Conservation (phyloP, 2,888 invertebrate genomes). For the Eucera pruinosa region DNA sequence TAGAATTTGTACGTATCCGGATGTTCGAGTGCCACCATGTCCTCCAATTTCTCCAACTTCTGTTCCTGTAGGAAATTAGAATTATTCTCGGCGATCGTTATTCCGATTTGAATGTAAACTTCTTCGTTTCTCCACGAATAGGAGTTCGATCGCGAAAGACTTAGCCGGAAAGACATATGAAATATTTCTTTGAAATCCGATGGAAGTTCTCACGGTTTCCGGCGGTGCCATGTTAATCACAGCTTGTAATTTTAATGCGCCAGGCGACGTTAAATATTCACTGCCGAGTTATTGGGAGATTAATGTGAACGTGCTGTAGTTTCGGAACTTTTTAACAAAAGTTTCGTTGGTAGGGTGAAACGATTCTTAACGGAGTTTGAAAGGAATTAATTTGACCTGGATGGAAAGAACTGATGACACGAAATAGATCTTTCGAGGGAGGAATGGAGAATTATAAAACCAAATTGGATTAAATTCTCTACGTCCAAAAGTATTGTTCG, state of each 20-base stretch:
- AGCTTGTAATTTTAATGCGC: constrained; percentile 9
- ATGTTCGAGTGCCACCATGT: constrained; percentile 77
- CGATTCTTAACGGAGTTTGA: neutral
- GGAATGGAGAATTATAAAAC: too few relatives aligned
- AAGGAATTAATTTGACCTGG: neutral
- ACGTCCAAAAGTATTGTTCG: too few relatives aligned
- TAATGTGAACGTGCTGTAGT: neutral
- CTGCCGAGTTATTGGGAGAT: neutral
- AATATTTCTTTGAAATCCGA: constrained; percentile 38
- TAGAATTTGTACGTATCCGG: constrained; percentile 76
- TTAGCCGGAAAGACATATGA: constrained; percentile 10
- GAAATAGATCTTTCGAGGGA: neutral
- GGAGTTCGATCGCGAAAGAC: neutral
- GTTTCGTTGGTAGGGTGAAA: neutral
- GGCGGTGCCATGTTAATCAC: neutral
- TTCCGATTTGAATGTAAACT: constrained; percentile 5
- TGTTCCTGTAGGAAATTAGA: constrained; percentile 76
- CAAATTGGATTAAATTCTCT: too few relatives aligned
- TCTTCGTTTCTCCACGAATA: neutral
- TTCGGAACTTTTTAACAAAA: neutral
- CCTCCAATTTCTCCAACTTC: constrained; percentile 82
- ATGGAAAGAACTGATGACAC: neutral
- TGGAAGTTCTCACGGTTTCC: neutral
- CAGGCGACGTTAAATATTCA: neutral
- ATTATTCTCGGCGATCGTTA: constrained; percentile 8